phyloP scores from a whole-genome alignment of 2,113 vertebrate species.

The Leucopsar rothschildi region DNA sequence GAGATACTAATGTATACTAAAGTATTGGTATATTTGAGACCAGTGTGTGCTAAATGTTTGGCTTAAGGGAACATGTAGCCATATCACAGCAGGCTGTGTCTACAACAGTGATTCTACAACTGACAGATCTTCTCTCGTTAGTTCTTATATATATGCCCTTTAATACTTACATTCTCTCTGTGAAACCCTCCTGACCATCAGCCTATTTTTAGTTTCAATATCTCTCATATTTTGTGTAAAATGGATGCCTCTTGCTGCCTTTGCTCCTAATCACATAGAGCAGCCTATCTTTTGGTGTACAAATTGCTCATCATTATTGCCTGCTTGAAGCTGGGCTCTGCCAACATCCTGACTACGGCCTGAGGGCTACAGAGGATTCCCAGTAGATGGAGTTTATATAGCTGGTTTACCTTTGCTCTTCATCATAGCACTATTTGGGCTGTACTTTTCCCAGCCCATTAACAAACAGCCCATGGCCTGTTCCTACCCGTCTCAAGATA shows the following conservation, averaged over 20 bases:
- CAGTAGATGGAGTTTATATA: not conserved
- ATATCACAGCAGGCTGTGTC: not conserved
- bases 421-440: not conserved
- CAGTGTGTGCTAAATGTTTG: not conserved
- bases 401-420: not conserved
- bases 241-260: not conserved
- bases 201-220: not conserved
- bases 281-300: not conserved
- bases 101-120: not conserved
- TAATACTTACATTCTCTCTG: not conserved
- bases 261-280: not conserved
- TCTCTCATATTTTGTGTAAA: not conserved
- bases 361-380: not conserved
- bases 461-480: not conserved
- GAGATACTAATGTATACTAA: not conserved
- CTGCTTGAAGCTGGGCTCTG: not conserved
- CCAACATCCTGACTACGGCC: not conserved
- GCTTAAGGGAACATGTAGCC: not conserved
- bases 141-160: not conserved
- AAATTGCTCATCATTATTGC: not conserved
- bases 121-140: not conserved
- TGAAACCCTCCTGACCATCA: not conserved
- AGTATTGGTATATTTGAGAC: not conserved
- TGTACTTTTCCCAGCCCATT: not conserved
- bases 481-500: not conserved